phyloP scores from a whole-genome alignment of 2,113 vertebrate genomes.

The Pelusios castaneus region DNA sequence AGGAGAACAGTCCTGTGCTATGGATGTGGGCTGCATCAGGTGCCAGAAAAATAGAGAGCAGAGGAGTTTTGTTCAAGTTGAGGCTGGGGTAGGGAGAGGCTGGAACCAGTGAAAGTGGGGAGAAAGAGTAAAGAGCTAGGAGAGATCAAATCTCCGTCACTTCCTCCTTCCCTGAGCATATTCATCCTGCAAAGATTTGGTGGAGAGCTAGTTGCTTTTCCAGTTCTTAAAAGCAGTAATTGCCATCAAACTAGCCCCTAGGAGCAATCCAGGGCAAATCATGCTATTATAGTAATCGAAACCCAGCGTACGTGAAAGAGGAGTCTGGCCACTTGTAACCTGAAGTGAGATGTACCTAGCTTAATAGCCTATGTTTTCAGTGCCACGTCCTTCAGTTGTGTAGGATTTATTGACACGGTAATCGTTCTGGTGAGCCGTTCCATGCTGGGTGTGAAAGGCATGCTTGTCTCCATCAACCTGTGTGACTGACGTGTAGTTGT shows the following conservation, averaged over 20 bases:
- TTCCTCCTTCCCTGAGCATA: no score
- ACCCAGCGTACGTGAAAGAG: neutral
- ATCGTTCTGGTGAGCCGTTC: neutral
- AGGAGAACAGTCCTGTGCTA: neutral
- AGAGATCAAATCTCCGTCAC: neutral
- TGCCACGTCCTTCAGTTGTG: neutral
- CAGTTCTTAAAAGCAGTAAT: neutral
- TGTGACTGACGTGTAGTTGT: neutral
- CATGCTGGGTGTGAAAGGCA: fast-evolving
- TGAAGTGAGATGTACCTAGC: neutral
- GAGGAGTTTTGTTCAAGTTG: neutral
- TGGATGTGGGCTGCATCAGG: neutral
- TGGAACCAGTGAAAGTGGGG: neutral
- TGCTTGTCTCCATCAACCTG: neutral
- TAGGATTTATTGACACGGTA: neutral
- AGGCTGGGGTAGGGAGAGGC: neutral
- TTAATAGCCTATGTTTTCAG: neutral
- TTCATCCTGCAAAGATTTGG: neutral
- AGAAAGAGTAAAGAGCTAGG: neutral
- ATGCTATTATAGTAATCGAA: neutral
- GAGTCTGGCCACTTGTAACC: neutral
- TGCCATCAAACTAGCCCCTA: neutral
- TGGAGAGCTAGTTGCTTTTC: fast-evolving
- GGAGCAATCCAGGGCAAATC: neutral
- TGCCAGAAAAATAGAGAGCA: neutral